phyloP scores from a whole-genome alignment of 2,797 vertebrate genomes.

The Poeciliopsis gracilis region DNA sequence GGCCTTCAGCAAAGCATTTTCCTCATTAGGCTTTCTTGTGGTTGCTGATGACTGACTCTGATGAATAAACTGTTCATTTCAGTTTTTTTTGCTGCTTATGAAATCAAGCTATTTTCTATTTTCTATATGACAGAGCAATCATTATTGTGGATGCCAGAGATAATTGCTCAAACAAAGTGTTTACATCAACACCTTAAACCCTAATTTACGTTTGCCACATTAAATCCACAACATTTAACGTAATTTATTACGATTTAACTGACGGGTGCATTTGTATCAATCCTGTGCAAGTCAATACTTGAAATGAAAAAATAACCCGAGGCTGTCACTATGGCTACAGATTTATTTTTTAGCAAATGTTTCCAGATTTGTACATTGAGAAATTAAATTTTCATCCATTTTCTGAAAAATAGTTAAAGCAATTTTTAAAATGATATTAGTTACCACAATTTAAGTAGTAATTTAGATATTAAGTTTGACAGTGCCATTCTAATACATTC shows the following conservation, averaged over 20 bases:
- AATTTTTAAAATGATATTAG: no score
- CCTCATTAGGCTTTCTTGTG: slow-evolving; percentile 47
- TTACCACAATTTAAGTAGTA: not conserved
- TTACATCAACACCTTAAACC: not conserved
- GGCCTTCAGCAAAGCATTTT: slow-evolving; percentile 46
- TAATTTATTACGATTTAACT: not conserved
- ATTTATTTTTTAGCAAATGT: not conserved
- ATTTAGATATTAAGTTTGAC: not conserved
- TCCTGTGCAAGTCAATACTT: not conserved
- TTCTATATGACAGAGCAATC: slow-evolving; percentile 2
- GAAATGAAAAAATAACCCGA: not conserved
- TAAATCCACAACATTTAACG: not conserved
- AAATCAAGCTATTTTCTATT: slow-evolving; percentile 6
- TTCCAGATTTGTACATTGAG: not conserved
- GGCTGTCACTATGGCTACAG: not conserved
- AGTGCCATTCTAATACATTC: not conserved
- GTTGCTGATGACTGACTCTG: slow-evolving; percentile 34
- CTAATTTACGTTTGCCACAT: not conserved
- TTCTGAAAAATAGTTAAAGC: not conserved
- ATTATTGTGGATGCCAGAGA: slow-evolving; percentile 2
- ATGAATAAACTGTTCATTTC: slow-evolving; percentile 22
- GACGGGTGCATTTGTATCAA: not conserved
- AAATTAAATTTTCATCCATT: not conserved
- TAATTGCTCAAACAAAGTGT: not conserved
- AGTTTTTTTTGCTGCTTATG: not conserved